Conservation (phyloP, 2,888 invertebrate genomes). For the Chymomyza fuscimana region DNA sequence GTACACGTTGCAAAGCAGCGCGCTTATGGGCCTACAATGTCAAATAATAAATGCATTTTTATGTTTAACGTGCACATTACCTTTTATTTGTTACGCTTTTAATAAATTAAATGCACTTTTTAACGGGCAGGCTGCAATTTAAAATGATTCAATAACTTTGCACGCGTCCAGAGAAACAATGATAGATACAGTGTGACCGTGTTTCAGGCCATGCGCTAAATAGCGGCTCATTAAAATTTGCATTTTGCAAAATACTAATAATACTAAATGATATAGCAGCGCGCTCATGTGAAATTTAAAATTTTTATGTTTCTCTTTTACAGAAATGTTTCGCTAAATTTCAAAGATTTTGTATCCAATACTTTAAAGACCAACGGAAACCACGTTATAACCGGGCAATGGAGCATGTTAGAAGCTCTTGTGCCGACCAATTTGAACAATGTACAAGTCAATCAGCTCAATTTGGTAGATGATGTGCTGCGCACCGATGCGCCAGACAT, state of each 20-base stretch:
- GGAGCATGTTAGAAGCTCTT: slow-evolving; percentile 63
- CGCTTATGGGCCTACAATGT: neutral
- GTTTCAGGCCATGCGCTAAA: slow-evolving; percentile 14
- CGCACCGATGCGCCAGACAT: slow-evolving; percentile 74
- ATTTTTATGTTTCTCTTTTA: slow-evolving; percentile 17
- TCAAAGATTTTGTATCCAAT: slow-evolving; percentile 79
- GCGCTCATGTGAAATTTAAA: neutral
- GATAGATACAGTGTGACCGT: slow-evolving; percentile 43
- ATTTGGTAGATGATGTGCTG: slow-evolving; percentile 81
- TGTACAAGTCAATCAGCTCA: slow-evolving; percentile 80
- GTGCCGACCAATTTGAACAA: slow-evolving; percentile 72
- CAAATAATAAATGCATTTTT: neutral
- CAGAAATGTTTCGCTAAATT: slow-evolving; percentile 66
- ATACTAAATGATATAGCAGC: neutral
- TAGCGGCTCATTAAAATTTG: slow-evolving; percentile 17
- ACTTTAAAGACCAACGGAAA: slow-evolving; percentile 78
- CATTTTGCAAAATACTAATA: neutral
- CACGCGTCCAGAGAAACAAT: slow-evolving; percentile 25
- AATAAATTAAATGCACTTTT: slow-evolving; percentile 66
- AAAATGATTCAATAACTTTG: slow-evolving; percentile 41
- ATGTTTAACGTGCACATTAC: slow-evolving; percentile 28
- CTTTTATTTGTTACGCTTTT: slow-evolving; percentile 36
- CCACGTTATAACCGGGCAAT: slow-evolving; percentile 79
- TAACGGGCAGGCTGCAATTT: slow-evolving; percentile 46
- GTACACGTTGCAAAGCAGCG: slow-evolving; percentile 53